Evolutionary conservation across 2,113 vertebrate species (phyloP).

Genomic region (Caranx ignobilis): DNA sequence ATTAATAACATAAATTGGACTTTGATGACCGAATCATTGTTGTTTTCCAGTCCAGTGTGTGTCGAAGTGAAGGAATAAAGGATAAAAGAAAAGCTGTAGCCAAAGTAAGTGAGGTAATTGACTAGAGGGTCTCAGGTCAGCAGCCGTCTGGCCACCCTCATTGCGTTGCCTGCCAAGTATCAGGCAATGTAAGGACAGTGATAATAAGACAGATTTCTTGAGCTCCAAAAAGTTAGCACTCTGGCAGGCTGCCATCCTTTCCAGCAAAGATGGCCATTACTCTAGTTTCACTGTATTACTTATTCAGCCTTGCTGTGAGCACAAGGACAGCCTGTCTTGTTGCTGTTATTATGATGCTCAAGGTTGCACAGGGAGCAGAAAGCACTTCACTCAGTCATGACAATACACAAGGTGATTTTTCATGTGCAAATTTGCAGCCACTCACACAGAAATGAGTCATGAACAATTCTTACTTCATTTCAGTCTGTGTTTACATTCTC

Average conservation of each 20-base stretch:
- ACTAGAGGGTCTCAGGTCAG: neutral
- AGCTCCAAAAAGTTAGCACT: neutral
- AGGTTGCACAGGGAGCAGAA: neutral
- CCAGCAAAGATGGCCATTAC: neutral
- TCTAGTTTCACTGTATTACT: neutral
- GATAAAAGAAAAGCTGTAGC: neutral
- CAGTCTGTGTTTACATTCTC: neutral
- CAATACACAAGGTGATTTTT: neutral
- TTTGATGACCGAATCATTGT: conserved; percentile 14
- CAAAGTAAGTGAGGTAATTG: neutral
- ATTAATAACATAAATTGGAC: neutral
- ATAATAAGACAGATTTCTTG: conserved; percentile 11
- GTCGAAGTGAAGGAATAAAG: neutral
- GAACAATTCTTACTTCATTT: neutral
- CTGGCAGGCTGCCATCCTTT: neutral
- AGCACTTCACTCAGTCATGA: neutral
- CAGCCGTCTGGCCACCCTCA: neutral
- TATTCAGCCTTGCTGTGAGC: neutral
- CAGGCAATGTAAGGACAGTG: conserved; percentile 2
- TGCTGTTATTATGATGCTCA: neutral
- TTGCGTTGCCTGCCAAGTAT: conserved; percentile 10
- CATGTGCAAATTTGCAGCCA: neutral
- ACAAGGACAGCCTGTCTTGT: neutral
- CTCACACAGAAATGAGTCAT: neutral
- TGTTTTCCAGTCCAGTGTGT: neutral